phyloP scores from a whole-genome alignment of 2,888 invertebrate species.

The Tetheella fluctuosa region DNA sequence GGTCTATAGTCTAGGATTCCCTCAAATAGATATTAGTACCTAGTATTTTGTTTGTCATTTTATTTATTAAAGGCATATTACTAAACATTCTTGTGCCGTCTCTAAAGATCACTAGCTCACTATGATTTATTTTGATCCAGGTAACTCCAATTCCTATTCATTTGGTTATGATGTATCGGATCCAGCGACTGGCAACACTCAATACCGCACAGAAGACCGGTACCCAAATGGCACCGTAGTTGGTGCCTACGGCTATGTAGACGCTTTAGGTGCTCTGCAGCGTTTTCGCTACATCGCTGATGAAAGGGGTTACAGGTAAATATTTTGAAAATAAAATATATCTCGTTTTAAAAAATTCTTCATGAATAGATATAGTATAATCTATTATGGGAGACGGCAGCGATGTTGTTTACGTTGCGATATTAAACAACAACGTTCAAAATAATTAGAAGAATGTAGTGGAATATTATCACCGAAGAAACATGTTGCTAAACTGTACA shows the following conservation, averaged over 20 bases:
- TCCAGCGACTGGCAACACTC: constrained; percentile 85
- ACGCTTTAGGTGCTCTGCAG: constrained; percentile 85
- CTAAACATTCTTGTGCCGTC: not conserved
- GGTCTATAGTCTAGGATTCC: no score
- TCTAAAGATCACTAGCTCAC: not conserved
- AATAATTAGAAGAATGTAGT: no score
- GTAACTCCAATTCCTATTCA: constrained; percentile 85
- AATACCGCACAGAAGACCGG: constrained; percentile 88
- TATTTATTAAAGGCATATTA: no score
- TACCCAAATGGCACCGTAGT: constrained; percentile 88
- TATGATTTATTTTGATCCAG: constrained; percentile 39
- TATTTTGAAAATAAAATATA: no score
- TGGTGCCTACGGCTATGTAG: constrained; percentile 89
- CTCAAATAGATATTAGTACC: no score
- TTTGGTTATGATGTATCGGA: constrained; percentile 90
- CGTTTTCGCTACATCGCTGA: constrained; percentile 87
- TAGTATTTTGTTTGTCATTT: no score
- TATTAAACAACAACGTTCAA: no score
- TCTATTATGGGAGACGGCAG: no score
- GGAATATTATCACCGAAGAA: not conserved
- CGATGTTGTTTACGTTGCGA: no score
- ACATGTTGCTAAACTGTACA: not conserved
- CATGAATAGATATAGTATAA: no score
- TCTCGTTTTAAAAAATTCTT: no score
- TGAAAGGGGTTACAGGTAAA: constrained; percentile 86